These are phyloP conservation scores for Neogobius melanostomus DNA, from an alignment of 2,113 vertebrate species.

Conservation along the genomic window DNA sequence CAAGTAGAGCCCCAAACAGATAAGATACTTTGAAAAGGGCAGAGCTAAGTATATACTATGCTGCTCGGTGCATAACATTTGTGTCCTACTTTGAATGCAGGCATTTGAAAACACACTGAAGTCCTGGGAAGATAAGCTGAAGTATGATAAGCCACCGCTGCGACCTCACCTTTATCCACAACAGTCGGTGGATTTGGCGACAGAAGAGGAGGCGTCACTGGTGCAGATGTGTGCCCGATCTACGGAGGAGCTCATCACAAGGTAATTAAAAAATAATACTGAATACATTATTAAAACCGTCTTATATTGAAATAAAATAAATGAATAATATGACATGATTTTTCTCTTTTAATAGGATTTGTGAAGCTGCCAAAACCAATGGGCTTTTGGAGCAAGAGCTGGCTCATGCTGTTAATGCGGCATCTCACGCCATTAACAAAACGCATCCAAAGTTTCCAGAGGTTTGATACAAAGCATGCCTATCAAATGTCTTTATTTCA, in stretches of 20 bases:
- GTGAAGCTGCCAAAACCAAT: constrained; percentile 93
- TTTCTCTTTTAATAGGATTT: constrained; percentile 80
- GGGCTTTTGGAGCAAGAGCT: constrained; percentile 94
- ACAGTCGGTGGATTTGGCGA: constrained; percentile 88
- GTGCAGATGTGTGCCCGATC: constrained; percentile 90
- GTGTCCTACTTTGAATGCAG: constrained; percentile 60
- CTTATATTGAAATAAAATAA: neutral
- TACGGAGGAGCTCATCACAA: constrained; percentile 93
- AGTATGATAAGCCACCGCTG: constrained; percentile 88
- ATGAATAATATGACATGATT: too few species aligned
- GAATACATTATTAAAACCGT: too few species aligned
- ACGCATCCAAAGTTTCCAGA: constrained; percentile 93
- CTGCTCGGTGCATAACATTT: neutral
- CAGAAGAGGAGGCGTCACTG: constrained; percentile 86
- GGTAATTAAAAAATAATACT: constrained; percentile 63
- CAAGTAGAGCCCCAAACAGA: neutral
- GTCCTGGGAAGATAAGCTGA: constrained; percentile 98
- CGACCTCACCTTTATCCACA: constrained; percentile 90
- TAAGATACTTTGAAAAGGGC: neutral
- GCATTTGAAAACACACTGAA: constrained; percentile 97
- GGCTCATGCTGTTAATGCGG: constrained; percentile 95
- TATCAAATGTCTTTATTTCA: too few species aligned
- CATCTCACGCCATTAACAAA: constrained; percentile 98
- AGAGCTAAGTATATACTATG: neutral
- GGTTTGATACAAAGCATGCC: constrained; percentile 71